Evolutionary conservation across 1,140 invertebrate species (phyloP), one percentile per base, ranked within the genome.

Genomic region (Parasteatoda tepidariorum): DNA sequence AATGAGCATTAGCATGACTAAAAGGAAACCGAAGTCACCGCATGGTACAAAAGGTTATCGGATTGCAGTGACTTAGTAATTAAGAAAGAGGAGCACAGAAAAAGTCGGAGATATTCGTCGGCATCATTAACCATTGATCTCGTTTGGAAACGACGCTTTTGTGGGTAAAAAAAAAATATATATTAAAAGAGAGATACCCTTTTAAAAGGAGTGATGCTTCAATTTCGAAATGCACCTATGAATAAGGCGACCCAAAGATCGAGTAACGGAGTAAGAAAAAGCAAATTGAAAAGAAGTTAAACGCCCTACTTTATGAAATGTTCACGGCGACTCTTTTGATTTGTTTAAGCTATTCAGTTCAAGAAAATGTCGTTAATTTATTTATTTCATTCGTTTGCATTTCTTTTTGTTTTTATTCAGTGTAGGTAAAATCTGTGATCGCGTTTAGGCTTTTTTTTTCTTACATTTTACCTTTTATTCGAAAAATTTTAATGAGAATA

Each of bases 101-200:
- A 68, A 81, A 70, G 22, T 48, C n/a, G 22, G 31, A 34, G 64
- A 70, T 81, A 59, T 68, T 81, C 31, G 66, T 62, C 75, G 78
- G 66, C 66, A 38, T 81, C 66, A 81, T 81, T 81, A 81, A 70
- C 64, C 66, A 62, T 38, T 81, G 76, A 81, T 68, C 64, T 59
- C 30, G 64, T 59, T 48, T 30, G 54, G n/a, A 81, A 81, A 81
- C 54, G 57, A 28, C 26, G 33, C 78, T 66, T 31, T 48, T 48
- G 18, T 13, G 38, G 38, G 4, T 2, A 4, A 61, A 81, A 81
- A 64, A 66, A 66, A 70, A 26, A 11, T 33, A 30, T 48, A 22
- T 38, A 68, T 68, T 68, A 38, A 68, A 31, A 30, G 13, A 3
- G 34, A 26, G 66, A 6, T n/a, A 9, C 38, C 5, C 38, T 48